Percentiles rank a stretch among this genome's conserved stretches.
These are phyloP conservation scores for Centropus unirufus DNA, from an alignment of 2,113 vertebrate genomes.

Conservation along the genomic window DNA sequence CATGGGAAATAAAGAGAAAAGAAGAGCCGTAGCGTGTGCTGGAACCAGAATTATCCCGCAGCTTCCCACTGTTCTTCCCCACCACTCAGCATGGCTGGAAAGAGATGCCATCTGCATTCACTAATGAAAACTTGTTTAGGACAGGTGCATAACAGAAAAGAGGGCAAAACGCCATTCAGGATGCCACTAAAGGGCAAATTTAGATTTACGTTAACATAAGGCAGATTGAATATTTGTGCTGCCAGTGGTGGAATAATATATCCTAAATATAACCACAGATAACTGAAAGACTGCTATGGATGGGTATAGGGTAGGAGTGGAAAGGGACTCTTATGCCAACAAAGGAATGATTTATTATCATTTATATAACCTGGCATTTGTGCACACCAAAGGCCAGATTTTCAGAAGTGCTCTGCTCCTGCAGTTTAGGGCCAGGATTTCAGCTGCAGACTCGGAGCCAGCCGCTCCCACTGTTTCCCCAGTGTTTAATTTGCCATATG, in stretches of 20 bases:
- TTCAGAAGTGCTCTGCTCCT: slow-evolving; percentile 17
- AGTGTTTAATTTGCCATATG: slow-evolving; percentile 68
- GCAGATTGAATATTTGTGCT: slow-evolving; percentile 38
- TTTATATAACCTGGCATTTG: slow-evolving; percentile 59
- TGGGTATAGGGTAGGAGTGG: background rate
- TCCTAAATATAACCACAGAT: background rate
- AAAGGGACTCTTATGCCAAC: slow-evolving; percentile 30
- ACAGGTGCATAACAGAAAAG: slow-evolving; percentile 38
- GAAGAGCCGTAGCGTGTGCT: background rate
- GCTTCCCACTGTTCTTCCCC: slow-evolving; percentile 40
- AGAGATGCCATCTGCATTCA: slow-evolving; percentile 54
- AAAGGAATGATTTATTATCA: slow-evolving; percentile 46
- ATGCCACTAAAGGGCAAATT: slow-evolving; percentile 42
- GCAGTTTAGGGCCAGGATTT: slow-evolving; percentile 47
- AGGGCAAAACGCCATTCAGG: slow-evolving; percentile 39
- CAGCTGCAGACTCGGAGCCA: background rate
- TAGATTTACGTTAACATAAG: background rate
- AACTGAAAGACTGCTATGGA: background rate
- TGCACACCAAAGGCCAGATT: slow-evolving; percentile 45
- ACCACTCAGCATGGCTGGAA: background rate
- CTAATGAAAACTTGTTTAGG: slow-evolving; percentile 64
- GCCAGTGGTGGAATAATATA: background rate
- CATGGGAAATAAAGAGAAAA: slow-evolving; percentile 4
- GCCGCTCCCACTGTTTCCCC: background rate
- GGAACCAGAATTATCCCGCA: slow-evolving; percentile 21